A percentile compares a stretch with the other conserved stretches of the same genome.
phyloP scores from a whole-genome alignment of 2,888 invertebrate species.

The Leptothorax acervorum region DNA sequence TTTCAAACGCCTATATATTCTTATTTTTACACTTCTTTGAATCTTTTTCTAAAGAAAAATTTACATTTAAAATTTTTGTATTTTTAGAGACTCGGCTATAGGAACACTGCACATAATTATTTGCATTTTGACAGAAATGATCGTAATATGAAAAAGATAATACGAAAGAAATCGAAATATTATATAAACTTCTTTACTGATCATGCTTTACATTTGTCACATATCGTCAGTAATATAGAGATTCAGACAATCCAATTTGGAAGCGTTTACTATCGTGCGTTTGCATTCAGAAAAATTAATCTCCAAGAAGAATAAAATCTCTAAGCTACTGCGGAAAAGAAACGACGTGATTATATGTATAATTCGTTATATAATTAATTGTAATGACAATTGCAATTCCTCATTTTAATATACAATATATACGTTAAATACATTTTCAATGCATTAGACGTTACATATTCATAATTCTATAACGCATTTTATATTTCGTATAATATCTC shows the following conservation, averaged over 20 bases:
- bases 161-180: not conserved
- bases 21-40: not conserved
- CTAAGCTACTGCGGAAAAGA: not conserved
- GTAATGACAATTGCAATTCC: not conserved
- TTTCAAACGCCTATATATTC: not conserved
- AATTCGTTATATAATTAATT: not conserved
- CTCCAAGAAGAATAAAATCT: not conserved
- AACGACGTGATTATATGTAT: not conserved
- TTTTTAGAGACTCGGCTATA: not conserved
- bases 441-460: not conserved
- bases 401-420: slow-evolving; percentile 22
- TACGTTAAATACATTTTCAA: slow-evolving; percentile 2
- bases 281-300: not conserved
- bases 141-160: too few species aligned
- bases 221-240: not conserved
- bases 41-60: not conserved
- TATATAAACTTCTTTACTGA: slow-evolving; percentile 27
- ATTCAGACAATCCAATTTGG: not conserved
- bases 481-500: slow-evolving; percentile 1
- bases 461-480: slow-evolving; percentile 11
- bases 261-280: slow-evolving; percentile 17
- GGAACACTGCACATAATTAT: not conserved
- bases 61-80: not conserved
- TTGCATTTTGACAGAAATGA: not conserved
- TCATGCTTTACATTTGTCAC: slow-evolving; percentile 4